These are phyloP conservation scores for Cataglyphis cursor DNA, from an alignment of 2,888 invertebrate species.

Conservation along the genomic window DNA sequence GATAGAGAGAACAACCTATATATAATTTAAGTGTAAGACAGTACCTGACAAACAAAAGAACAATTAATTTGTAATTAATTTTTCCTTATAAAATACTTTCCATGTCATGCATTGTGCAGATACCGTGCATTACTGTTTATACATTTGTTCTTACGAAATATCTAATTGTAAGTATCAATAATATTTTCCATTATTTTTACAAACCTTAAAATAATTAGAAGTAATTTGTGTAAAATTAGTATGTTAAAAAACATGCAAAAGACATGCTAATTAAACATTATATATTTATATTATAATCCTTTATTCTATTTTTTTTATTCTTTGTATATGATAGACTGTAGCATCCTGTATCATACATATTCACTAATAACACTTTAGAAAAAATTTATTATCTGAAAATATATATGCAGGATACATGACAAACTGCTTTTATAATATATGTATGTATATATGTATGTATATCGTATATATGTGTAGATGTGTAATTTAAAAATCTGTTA, in stretches of 20 bases:
- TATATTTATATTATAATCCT: no score
- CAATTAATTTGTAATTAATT: constrained; percentile 23
- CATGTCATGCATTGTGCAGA: neutral
- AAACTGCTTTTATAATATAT: neutral
- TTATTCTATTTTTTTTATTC: no score
- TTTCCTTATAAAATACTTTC: neutral
- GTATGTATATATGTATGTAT: neutral
- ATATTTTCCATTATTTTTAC: no score
- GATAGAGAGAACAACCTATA: neutral
- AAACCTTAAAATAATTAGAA: no score
- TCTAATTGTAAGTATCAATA: neutral
- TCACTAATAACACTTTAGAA: no score
- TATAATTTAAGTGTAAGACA: constrained; percentile 9
- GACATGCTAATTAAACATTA: no score
- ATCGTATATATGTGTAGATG: neutral
- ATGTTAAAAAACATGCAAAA: no score
- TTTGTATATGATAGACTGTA: neutral
- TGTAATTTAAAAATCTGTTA: neutral
- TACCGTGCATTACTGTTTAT: neutral
- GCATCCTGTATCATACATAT: neutral
- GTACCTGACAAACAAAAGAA: constrained; percentile 43
- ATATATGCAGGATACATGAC: neutral
- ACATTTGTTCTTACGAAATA: neutral
- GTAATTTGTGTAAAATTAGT: no score
- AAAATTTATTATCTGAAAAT: neutral